These are phyloP conservation scores for Cinara cedri DNA, from an alignment of 2,888 invertebrate species.

Conservation along the genomic window DNA sequence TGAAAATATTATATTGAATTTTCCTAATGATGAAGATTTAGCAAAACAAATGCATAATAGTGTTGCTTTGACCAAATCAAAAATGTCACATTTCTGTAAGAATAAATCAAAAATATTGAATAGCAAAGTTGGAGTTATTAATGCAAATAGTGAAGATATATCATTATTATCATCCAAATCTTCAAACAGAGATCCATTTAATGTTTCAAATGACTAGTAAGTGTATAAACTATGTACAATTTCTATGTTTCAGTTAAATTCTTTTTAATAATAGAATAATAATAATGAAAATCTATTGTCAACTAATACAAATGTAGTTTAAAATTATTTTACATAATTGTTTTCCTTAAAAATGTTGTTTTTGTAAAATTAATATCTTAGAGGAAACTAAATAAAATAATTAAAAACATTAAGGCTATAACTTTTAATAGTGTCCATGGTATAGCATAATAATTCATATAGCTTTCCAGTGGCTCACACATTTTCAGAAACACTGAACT, in stretches of 20 bases:
- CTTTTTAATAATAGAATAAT: neutral
- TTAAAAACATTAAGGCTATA: too few relatives aligned
- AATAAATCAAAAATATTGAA: slow-evolving; percentile 90
- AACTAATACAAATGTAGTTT: too few relatives aligned
- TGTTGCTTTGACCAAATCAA: slow-evolving; percentile 68
- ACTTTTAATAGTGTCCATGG: too few relatives aligned
- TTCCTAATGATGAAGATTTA: slow-evolving; percentile 94
- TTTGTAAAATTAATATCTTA: too few relatives aligned
- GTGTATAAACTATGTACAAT: slow-evolving; percentile 2
- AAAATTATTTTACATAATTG: too few relatives aligned
- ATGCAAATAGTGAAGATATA: slow-evolving; percentile 89
- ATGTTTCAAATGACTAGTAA: slow-evolving; percentile 86
- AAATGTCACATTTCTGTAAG: slow-evolving; percentile 91
- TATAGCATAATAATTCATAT: too few relatives aligned
- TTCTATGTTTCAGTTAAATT: neutral
- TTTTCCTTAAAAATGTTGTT: too few relatives aligned
- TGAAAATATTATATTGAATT: slow-evolving; percentile 93
- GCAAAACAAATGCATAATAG: slow-evolving; percentile 67
- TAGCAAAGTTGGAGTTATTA: slow-evolving; percentile 95
- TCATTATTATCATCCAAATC: slow-evolving; percentile 90
- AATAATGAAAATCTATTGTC: too few relatives aligned
- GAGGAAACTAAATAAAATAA: too few relatives aligned
- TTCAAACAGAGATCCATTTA: slow-evolving; percentile 93
- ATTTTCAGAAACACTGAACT: too few relatives aligned
- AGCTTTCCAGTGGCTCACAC: too few relatives aligned